phyloP scores from a whole-genome alignment of 2,888 invertebrate species.

The Desoria tigrina region DNA sequence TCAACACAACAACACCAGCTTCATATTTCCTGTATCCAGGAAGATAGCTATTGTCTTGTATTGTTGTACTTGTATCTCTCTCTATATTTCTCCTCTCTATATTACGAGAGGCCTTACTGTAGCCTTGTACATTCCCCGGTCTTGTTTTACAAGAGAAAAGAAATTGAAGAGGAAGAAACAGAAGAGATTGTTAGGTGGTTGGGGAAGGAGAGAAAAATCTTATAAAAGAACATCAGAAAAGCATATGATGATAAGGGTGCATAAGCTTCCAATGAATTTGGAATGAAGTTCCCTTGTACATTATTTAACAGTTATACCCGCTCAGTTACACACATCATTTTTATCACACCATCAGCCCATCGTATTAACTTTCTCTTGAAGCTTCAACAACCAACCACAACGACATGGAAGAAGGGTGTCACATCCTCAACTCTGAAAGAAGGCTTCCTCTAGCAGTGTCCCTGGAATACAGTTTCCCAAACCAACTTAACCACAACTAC shows the following conservation, averaged over 20 bases:
- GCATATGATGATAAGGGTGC: background rate
- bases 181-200: background rate
- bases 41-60: too few species aligned
- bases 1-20: too few species aligned
- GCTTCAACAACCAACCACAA: conserved; percentile 4
- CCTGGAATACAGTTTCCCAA: background rate
- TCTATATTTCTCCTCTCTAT: too few species aligned
- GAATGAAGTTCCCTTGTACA: conserved; percentile 46
- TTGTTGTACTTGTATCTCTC: too few species aligned
- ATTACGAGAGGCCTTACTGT: too few species aligned
- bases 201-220: background rate
- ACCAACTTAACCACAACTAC: background rate
- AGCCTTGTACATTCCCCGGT: too few species aligned
- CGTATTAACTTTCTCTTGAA: conserved; percentile 31
- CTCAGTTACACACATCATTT: conserved; percentile 41
- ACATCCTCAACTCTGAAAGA: background rate
- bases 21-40: too few species aligned
- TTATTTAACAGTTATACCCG: conserved; percentile 47
- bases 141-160: background rate
- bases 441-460: background rate
- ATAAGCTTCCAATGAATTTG: conserved; percentile 51
- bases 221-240: background rate
- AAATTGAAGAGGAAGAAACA: conserved; percentile 2
- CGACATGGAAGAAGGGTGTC: background rate
- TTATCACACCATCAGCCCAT: conserved; percentile 41